These are phyloP conservation scores for Scaptomyza polygonia DNA, from an alignment of 2,888 invertebrate genomes.

Conservation along the genomic window DNA sequence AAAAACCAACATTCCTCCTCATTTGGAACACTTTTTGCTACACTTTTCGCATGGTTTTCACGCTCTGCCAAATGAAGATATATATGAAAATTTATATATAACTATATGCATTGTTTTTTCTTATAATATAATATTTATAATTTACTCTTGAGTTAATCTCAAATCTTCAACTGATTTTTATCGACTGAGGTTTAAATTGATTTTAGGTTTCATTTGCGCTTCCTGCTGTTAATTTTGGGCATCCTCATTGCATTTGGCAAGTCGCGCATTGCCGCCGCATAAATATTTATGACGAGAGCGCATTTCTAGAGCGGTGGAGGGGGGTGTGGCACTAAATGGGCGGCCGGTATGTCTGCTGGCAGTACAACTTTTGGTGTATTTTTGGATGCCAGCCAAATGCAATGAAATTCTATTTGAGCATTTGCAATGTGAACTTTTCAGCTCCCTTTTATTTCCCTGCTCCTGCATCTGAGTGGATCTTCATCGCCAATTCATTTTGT, in stretches of 20 bases:
- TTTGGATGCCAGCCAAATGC: slow-evolving; percentile 69
- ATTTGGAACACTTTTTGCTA: neutral
- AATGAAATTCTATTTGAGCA: slow-evolving; percentile 77
- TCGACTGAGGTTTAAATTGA: slow-evolving; percentile 70
- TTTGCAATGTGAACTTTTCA: slow-evolving; percentile 50
- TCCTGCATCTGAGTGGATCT: slow-evolving; percentile 42
- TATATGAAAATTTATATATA: too few relatives aligned
- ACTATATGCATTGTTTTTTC: neutral
- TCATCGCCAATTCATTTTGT: slow-evolving; percentile 29
- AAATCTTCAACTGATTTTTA: slow-evolving; percentile 65
- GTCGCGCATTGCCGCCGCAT: slow-evolving; percentile 50
- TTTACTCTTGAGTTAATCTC: too few relatives aligned
- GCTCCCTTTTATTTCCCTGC: slow-evolving; percentile 7
- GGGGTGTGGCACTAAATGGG: slow-evolving; percentile 33
- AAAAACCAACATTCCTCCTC: slow-evolving; percentile 18
- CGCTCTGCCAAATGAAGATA: slow-evolving; percentile 48
- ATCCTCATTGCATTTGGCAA: slow-evolving; percentile 64
- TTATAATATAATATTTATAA: slow-evolving; percentile 36
- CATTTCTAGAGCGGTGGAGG: slow-evolving; percentile 14
- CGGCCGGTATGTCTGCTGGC: slow-evolving; percentile 32
- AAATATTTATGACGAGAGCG: slow-evolving; percentile 70
- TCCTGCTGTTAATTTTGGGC: slow-evolving; percentile 57
- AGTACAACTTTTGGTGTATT: slow-evolving; percentile 37
- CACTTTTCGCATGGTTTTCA: slow-evolving; percentile 29
- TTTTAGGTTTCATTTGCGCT: slow-evolving; percentile 75